Percentiles rank a stretch among this genome's conserved stretches.
Evolutionary conservation across 2,113 vertebrate genomes (phyloP).

Genomic region (Meriones unguiculatus): DNA sequence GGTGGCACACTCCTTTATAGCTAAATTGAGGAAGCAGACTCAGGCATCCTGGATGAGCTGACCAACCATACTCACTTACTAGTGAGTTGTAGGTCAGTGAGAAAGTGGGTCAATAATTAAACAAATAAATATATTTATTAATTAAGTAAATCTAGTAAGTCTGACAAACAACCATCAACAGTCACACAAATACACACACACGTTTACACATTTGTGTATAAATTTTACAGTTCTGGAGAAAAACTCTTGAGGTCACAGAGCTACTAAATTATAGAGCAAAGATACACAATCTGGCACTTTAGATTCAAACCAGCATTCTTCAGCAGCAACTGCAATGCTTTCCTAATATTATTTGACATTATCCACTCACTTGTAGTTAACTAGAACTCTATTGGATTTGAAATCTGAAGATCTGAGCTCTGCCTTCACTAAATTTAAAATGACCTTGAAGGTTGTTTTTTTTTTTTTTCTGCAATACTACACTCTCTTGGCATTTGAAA

Average conservation of each 20-base stretch:
- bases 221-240: not conserved
- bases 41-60: not conserved
- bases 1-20: not conserved
- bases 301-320: not conserved
- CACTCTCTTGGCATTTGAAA: not conserved
- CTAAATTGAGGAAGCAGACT: not conserved
- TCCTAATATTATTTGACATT: not conserved
- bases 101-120: not conserved
- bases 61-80: not conserved
- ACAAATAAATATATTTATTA: not conserved
- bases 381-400: not conserved
- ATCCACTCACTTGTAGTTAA: not conserved
- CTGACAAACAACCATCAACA: not conserved
- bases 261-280: not conserved
- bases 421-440: not conserved
- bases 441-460: conserved; percentile 20
- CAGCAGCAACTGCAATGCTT: not conserved
- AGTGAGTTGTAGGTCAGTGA: not conserved
- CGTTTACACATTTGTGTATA: not conserved
- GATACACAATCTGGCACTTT: not conserved
- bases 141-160: not conserved
- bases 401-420: not conserved
- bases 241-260: not conserved
- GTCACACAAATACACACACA: not conserved
- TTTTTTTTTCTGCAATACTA: not conserved